Conservation (phyloP, 2,113 vertebrate species). For the Oncorhynchus gorbuscha region DNA sequence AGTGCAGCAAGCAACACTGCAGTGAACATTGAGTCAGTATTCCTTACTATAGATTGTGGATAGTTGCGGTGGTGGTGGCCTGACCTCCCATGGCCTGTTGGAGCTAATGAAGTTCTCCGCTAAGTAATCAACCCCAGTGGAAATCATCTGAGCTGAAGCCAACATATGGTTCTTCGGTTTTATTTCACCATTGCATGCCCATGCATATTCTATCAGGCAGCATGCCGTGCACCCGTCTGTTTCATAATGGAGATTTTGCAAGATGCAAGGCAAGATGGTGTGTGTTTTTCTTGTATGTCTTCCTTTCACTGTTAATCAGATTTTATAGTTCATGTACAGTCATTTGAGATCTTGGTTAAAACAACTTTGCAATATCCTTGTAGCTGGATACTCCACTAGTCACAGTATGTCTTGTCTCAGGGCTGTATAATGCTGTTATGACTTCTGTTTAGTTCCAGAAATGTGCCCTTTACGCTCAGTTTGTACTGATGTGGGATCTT, state of each 20-base stretch:
- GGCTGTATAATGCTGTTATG: too few species aligned
- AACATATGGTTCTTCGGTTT: conserved; percentile 25
- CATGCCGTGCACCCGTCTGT: neutral
- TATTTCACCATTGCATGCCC: neutral
- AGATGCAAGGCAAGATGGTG: neutral
- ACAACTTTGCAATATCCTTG: too few species aligned
- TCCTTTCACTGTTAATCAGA: neutral
- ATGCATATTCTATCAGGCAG: conserved; percentile 2
- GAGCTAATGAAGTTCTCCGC: neutral
- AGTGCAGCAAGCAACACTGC: too few species aligned
- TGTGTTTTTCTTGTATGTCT: neutral
- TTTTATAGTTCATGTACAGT: neutral
- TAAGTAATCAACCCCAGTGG: conserved; percentile 17
- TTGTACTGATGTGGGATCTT: too few species aligned
- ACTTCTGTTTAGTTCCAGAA: too few species aligned
- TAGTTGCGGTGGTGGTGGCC: neutral
- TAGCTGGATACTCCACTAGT: too few species aligned
- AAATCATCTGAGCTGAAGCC: conserved; percentile 25
- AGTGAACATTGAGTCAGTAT: too few species aligned
- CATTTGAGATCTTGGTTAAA: neutral
- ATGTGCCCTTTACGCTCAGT: too few species aligned
- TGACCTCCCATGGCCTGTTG: neutral
- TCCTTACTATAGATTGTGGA: neutral
- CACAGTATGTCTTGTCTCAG: too few species aligned
- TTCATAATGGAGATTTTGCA: neutral